phyloP scores from a whole-genome alignment of 2,113 vertebrate species.

The Sinocyclocheilus anshuiensis region DNA sequence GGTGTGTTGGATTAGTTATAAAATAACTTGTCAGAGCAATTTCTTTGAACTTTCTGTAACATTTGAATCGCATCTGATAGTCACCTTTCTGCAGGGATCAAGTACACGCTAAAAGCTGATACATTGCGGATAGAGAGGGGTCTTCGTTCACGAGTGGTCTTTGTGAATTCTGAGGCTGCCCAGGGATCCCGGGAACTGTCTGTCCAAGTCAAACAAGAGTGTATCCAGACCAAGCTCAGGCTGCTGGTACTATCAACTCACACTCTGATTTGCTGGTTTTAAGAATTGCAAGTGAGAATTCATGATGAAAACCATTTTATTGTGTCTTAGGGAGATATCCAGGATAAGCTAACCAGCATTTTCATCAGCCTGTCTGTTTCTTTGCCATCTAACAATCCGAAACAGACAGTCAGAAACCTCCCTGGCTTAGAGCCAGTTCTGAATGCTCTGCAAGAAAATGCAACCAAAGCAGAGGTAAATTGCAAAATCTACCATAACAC shows the following conservation, averaged over 20 bases:
- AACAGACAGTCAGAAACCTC: constrained; percentile 66
- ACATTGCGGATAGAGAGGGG: constrained; percentile 70
- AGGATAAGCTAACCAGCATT: constrained; percentile 83
- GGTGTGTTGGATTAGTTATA: constrained; percentile 10
- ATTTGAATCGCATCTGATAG: constrained; percentile 53
- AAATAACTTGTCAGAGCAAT: background rate
- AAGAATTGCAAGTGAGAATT: background rate
- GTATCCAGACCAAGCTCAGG: constrained; percentile 71
- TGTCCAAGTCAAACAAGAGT: constrained; percentile 72
- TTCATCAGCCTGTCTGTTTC: constrained; percentile 78
- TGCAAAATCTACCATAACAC: background rate
- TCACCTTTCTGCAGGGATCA: constrained; percentile 68
- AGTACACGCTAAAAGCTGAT: constrained; percentile 73
- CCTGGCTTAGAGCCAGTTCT: constrained; percentile 81
- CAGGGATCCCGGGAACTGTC: constrained; percentile 72
- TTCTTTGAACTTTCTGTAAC: background rate
- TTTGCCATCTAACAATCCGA: constrained; percentile 70
- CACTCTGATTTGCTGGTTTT: background rate
- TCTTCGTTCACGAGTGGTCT: constrained; percentile 76
- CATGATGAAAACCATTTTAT: background rate
- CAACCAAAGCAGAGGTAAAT: constrained; percentile 39
- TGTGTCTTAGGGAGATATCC: constrained; percentile 77
- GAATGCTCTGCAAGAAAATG: constrained; percentile 73
- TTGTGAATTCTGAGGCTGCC: constrained; percentile 61
- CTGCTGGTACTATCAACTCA: constrained; percentile 76